Conservation (phyloP, 2,888 invertebrate genomes). For the Nephrotoma guestfalica region DNA sequence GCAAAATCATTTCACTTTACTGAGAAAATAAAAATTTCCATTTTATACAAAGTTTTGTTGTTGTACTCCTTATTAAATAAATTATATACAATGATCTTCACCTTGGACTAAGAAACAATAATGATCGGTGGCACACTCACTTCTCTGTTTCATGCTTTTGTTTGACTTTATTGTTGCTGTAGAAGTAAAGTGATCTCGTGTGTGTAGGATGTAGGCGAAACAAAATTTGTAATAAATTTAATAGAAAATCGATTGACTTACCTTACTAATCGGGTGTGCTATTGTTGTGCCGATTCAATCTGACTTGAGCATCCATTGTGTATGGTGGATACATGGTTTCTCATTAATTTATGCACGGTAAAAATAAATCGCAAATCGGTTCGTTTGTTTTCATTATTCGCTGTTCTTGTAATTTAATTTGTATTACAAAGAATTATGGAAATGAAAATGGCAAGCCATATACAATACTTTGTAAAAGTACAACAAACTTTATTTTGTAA, state of each 20-base stretch:
- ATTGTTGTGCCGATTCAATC: neutral
- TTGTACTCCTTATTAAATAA: neutral
- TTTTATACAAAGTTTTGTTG: neutral
- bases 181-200: neutral
- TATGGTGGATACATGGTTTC: neutral
- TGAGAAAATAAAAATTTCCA: neutral
- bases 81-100: neutral
- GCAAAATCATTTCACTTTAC: neutral
- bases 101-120: neutral
- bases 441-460: neutral
- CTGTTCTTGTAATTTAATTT: neutral
- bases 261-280: neutral
- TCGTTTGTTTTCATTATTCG: neutral
- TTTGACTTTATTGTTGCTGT: neutral
- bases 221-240: neutral
- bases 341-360: neutral
- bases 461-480: neutral
- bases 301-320: neutral
- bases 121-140: neutral
- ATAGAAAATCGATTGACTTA: neutral
- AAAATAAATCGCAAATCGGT: neutral
- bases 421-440: neutral
- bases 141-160: neutral
- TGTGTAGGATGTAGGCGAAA: neutral
- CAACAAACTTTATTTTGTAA: neutral